Evolutionary conservation across 2,797 vertebrate genomes (phyloP).

Genomic region (Anolis apletophallus): DNA sequence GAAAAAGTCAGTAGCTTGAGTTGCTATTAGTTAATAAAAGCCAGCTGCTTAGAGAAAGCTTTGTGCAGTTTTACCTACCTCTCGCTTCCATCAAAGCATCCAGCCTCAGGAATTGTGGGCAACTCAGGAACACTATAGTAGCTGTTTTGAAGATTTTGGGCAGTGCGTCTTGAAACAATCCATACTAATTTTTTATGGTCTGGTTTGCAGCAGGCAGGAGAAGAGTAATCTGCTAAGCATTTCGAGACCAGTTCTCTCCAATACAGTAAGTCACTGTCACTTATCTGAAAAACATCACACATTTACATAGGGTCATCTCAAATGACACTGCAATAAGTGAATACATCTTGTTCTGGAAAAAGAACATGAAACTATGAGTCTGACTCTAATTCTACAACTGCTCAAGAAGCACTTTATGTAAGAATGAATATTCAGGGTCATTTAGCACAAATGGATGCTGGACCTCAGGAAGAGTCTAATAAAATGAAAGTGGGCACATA

Average conservation of each 20-base stretch:
- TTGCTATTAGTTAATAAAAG: background rate
- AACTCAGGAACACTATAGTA: constrained; percentile 91
- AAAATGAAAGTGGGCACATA: too few species aligned
- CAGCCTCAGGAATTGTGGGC: constrained; percentile 93
- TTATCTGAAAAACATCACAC: constrained; percentile 80
- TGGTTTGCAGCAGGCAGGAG: constrained; percentile 94
- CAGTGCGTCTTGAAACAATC: constrained; percentile 94
- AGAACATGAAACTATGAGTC: too few species aligned
- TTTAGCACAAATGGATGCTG: too few species aligned
- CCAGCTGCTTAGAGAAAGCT: background rate
- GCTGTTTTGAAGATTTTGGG: constrained; percentile 92
- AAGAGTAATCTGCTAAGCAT: constrained; percentile 93
- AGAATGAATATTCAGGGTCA: too few species aligned
- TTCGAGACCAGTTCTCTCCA: constrained; percentile 92
- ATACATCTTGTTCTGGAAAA: too few species aligned
- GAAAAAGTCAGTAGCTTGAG: background rate
- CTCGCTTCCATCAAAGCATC: constrained; percentile 86
- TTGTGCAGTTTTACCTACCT: constrained; percentile 78
- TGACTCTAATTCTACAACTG: too few species aligned
- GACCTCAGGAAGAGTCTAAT: too few species aligned
- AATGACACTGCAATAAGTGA: too few species aligned
- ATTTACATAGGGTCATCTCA: too few species aligned
- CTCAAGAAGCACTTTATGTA: too few species aligned
- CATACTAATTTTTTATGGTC: constrained; percentile 94
- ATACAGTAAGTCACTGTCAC: constrained; percentile 85